Base-by-base conservation (phyloP, 2,797 vertebrate genomes). In the Pangasius djambal region DNA sequence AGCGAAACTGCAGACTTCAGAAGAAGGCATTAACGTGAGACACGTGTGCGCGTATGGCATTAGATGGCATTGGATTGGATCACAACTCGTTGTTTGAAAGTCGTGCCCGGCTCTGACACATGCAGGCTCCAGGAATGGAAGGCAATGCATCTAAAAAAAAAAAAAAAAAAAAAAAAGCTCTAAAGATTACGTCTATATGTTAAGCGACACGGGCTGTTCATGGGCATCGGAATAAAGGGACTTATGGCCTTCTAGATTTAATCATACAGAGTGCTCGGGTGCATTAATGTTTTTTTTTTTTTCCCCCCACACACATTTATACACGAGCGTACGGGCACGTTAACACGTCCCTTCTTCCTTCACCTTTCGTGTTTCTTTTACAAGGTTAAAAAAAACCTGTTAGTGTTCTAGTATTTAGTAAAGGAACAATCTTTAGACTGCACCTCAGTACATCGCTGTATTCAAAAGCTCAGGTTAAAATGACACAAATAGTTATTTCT, bases 21-120 rank as follows among this genome's bases (percentile, higher is more conserved):
- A 88, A 67, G 37, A 34, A 34, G 40, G 79, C 86, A 86, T 89
- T 91, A 86, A 93, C 20, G 91, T 95, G 92, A 94, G 92, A 65
- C 22, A 55, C 0, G 48, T 92, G 37, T 61, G 8, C 59, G 5
- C 16, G 16, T 13, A 2, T 12, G 20, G 16, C 34, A 5, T 63
- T n/a, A n/a, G n/a, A n/a, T n/a, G n/a, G n/a, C n/a, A n/a, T n/a
- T n/a, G n/a, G n/a, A n/a, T n/a, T 12, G 5, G 12, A 25, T 83
- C 12, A 9, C 52, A 44, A 50, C 28, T 89, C 74, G 34, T 78
- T 82, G 31, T 83, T 61, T 52, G 25, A 69, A 72, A 40, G 20
- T 9, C 5, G 1, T 22, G 28, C 55, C 9, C 25, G 28, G 8
- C 12, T 65, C 6, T 50, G 40, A 86, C 28, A 61, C 15, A 20